A percentile compares a stretch with the other conserved stretches of the same genome.
Conservation (phyloP, 2,113 vertebrate genomes). For the Alosa alosa region DNA sequence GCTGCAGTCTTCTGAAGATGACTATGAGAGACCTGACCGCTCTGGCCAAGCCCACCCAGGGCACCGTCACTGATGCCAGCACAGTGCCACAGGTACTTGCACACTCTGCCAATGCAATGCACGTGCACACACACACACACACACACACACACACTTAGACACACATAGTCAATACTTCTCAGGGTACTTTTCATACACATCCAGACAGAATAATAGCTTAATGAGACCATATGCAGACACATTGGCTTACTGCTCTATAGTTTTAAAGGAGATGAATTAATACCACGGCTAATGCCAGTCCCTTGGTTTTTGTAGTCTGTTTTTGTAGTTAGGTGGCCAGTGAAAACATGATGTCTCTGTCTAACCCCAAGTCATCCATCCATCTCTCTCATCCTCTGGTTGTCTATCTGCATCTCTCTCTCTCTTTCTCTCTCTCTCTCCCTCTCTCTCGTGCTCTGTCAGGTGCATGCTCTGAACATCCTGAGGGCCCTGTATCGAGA, state of each 20-base stretch:
- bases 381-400: neutral
- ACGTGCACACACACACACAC: neutral
- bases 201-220: neutral
- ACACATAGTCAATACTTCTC: neutral
- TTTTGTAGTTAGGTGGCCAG: neutral
- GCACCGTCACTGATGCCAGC: constrained; percentile 62
- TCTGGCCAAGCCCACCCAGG: constrained; percentile 73
- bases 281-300: neutral
- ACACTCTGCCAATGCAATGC: neutral
- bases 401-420: neutral
- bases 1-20: constrained; percentile 84
- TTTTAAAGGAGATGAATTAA: no score
- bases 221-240: no score
- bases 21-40: constrained; percentile 85
- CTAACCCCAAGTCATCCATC: no score
- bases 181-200: neutral
- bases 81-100: constrained; percentile 84
- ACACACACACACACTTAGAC: neutral
- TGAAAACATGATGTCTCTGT: neutral
- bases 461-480: constrained; percentile 97
- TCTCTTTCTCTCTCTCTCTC: neutral
- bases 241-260: no score
- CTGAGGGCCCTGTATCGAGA: constrained; percentile 91
- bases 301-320: neutral
- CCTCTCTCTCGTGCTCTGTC: neutral